These are phyloP conservation scores for Notodonta dromedarius DNA, from an alignment of 2,888 invertebrate species.

Conservation along the genomic window DNA sequence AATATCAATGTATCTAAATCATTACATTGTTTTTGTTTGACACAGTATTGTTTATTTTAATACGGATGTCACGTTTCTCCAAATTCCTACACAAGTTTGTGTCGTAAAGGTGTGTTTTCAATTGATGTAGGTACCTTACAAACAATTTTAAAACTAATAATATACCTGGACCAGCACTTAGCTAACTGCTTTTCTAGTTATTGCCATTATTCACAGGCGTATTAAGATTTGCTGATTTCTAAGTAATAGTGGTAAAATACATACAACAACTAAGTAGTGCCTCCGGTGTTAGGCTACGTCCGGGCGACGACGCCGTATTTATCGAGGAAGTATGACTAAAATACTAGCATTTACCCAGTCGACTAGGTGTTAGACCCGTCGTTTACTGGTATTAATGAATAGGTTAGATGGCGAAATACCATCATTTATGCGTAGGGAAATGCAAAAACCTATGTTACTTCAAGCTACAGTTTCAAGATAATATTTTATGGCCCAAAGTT, in stretches of 20 bases:
- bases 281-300: slow-evolving; percentile 52
- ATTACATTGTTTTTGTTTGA: slow-evolving; percentile 14
- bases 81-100: not conserved
- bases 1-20: slow-evolving; percentile 27
- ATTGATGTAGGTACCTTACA: not conserved
- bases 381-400: slow-evolving; percentile 19
- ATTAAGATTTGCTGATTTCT: slow-evolving; percentile 62
- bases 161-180: slow-evolving; percentile 10
- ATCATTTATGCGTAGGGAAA: no score
- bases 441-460: no score
- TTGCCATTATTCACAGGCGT: slow-evolving; percentile 45
- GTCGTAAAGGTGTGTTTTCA: not conserved
- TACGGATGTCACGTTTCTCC: slow-evolving; percentile 5
- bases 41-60: slow-evolving; percentile 8
- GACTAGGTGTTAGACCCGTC: slow-evolving; percentile 15
- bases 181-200: slow-evolving; percentile 27
- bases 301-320: slow-evolving; percentile 40
- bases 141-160: not conserved
- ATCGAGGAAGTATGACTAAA: slow-evolving; percentile 38
- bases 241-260: slow-evolving; percentile 56
- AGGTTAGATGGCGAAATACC: slow-evolving; percentile 11
- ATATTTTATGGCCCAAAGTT: no score
- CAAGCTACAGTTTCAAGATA: no score
- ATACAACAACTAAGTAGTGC: slow-evolving; percentile 54
- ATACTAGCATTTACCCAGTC: slow-evolving; percentile 32